Base-by-base conservation (phyloP, 2,888 invertebrate species). In the Kryphioiulus occultus region DNA sequence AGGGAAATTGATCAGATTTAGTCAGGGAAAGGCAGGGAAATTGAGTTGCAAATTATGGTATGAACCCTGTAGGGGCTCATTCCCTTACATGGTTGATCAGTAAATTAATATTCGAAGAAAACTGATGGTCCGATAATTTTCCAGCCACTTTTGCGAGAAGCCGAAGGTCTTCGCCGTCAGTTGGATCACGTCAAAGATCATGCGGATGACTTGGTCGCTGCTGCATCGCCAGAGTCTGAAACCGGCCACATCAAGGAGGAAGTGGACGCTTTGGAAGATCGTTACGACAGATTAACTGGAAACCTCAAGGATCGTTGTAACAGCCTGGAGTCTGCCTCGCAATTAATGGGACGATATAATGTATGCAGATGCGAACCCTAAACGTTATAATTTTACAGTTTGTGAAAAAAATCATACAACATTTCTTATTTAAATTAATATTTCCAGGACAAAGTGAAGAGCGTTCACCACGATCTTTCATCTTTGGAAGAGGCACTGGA, bases 281-380 rank as follows among this genome's bases (percentile, higher is more conserved):
- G 96, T 42, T 95, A 96, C 89, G 94, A 95, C 42, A 96, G 96
- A 89, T 92, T 98, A 87, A 95, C 95, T 90, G 94, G 95, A 0
- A 94, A 95, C 89, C 94, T 98, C 3, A 95, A 95, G 87, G 96
- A 96, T 90, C 94, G 97, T 5, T 95, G 95, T 90, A 95, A 95
- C 86, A 94, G 95, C 89, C 92, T 98, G 87, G 96, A 97, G 89
- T 96, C 96, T 0, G 97, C 97, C 0, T 96, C 97, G 0, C 96
- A 95, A 0, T 97, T 97, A 0, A 95, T 97, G 86, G 94, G 96
- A 0, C 96, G 96, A 90, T 97, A 97, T 93, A 96, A 96, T 92
- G 95, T 94, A 89, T 90, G 32, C 10, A 84, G n/a, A n/a, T 84
- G 32, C 7, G 35, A 35, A n/a, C n/a, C n/a, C n/a, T n/a, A n/a